Percentiles rank a stretch among this genome's conserved stretches.
phyloP scores from a whole-genome alignment of 2,113 vertebrate species.

The Paraplagusia blochii region DNA sequence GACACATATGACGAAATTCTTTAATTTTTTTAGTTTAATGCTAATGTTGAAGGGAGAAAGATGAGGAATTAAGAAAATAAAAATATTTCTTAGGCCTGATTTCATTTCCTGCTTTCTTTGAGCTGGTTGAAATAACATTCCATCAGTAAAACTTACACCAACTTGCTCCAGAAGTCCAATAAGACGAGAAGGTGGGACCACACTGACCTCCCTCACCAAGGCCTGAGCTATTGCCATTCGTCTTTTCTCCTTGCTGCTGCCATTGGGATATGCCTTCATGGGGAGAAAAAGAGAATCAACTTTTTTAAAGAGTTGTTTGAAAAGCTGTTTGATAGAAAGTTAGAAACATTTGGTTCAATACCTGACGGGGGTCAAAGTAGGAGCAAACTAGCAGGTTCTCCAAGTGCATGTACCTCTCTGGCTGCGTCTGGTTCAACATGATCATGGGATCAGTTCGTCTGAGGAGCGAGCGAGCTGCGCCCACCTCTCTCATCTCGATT shows the following conservation, averaged over 20 bases:
- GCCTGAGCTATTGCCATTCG: constrained; percentile 93
- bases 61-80: too few species aligned
- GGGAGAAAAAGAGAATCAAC: neutral
- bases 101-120: too few species aligned
- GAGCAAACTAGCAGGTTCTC: constrained; percentile 91
- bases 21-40: too few species aligned
- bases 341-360: constrained; percentile 42
- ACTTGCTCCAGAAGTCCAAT: constrained; percentile 94
- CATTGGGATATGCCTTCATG: constrained; percentile 89
- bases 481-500: constrained; percentile 93
- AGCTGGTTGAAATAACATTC: too few species aligned
- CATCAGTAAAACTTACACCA: constrained; percentile 57
- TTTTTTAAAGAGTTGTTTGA: neutral
- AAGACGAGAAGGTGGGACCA: constrained; percentile 98
- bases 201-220: constrained; percentile 92
- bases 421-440: constrained; percentile 96
- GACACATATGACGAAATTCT: too few species aligned
- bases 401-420: constrained; percentile 88
- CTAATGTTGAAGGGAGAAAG: too few species aligned
- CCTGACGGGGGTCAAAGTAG: constrained; percentile 96
- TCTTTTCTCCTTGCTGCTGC: constrained; percentile 94
- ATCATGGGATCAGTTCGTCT: constrained; percentile 98
- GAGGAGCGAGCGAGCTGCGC: constrained; percentile 91
- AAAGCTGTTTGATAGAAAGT: neutral
- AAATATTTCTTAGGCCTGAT: too few species aligned